Percentiles rank a stretch among this genome's conserved stretches.
phyloP scores from a whole-genome alignment of 2,888 invertebrate species.

The Sinotaia quadrata region DNA sequence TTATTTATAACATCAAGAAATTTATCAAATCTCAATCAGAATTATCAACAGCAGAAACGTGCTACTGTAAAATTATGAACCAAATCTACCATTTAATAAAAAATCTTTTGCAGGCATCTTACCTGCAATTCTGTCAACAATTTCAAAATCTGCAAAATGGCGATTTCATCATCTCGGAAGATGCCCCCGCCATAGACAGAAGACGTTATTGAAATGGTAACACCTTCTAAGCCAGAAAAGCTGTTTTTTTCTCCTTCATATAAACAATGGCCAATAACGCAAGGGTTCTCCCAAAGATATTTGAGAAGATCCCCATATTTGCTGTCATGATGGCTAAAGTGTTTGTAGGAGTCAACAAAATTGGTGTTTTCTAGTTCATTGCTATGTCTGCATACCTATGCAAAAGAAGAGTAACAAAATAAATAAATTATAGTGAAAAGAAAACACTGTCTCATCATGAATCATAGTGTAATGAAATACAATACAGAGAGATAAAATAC shows the following conservation, averaged over 20 bases:
- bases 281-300: slow-evolving; percentile 80
- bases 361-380: slow-evolving; percentile 76
- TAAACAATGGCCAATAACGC: slow-evolving; percentile 81
- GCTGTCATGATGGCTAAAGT: slow-evolving; percentile 77
- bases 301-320: slow-evolving; percentile 82
- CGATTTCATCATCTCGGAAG: slow-evolving; percentile 82
- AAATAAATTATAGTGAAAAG: neutral
- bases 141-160: slow-evolving; percentile 67
- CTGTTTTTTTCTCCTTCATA: slow-evolving; percentile 75
- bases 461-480: neutral
- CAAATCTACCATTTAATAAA: no score
- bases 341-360: slow-evolving; percentile 49
- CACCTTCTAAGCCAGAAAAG: slow-evolving; percentile 47
- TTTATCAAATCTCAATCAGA: no score
- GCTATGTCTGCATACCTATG: slow-evolving; percentile 70
- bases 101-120: no score
- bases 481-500: neutral
- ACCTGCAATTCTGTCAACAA: slow-evolving; percentile 82
- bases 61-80: no score
- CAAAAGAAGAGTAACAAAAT: neutral
- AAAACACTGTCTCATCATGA: neutral
- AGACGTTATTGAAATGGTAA: slow-evolving; percentile 50
- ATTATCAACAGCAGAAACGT: no score
- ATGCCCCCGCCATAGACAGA: slow-evolving; percentile 80
- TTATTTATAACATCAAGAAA: no score